phyloP scores from a whole-genome alignment of 2,888 invertebrate genomes.

The Lysandra coridon region DNA sequence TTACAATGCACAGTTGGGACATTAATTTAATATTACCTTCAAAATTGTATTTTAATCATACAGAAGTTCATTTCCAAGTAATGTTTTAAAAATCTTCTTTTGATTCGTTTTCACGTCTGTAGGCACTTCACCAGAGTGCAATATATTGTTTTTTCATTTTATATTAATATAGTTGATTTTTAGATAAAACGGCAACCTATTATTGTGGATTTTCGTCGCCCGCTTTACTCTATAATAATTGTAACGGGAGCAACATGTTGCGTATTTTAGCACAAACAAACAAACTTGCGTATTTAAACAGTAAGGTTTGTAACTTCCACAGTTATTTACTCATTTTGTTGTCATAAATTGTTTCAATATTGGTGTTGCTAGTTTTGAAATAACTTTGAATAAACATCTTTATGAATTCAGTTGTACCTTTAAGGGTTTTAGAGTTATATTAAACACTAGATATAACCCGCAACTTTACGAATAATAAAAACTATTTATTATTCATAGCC shows the following conservation, averaged over 20 bases:
- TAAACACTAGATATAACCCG: too few species aligned
- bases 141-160: too few species aligned
- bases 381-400: not conserved
- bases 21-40: not conserved
- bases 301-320: not conserved
- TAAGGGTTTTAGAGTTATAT: too few species aligned
- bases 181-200: too few species aligned
- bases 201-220: not conserved
- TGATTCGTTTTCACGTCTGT: too few species aligned
- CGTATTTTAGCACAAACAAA: slow-evolving; percentile 8
- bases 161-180: too few species aligned
- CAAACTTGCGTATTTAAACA: slow-evolving; percentile 4
- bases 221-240: not conserved
- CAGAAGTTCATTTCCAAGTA: too few species aligned
- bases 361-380: not conserved
- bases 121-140: too few species aligned
- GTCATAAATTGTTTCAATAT: slow-evolving; percentile 5
- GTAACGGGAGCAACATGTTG: slow-evolving; percentile 2
- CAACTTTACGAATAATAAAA: too few species aligned
- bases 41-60: too few species aligned
- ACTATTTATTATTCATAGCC: too few species aligned
- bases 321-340: slow-evolving; percentile 8
- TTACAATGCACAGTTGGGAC: not conserved
- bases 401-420: not conserved
- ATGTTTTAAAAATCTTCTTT: too few species aligned